Evolutionary conservation across 1,140 invertebrate genomes (phyloP).

Genomic region (Drosophila prosaltans): DNA sequence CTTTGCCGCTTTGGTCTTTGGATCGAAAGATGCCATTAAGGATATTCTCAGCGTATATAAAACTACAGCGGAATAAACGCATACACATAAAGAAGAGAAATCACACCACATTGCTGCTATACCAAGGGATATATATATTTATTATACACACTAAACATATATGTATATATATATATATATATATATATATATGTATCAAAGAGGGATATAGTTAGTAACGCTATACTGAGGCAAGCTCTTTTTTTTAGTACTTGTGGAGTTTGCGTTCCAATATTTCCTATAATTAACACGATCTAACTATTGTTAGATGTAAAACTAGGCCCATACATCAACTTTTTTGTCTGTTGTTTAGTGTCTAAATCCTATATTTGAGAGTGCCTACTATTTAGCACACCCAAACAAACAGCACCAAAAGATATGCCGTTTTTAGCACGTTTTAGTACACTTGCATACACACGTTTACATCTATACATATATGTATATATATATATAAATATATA

Average conservation of each 20-base stretch:
- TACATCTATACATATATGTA: background rate
- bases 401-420: conserved; percentile 57
- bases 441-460: conserved; percentile 52
- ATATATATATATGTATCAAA: conserved; percentile 43
- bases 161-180: conserved; percentile 35
- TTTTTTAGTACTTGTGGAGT: conserved; percentile 13
- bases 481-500: background rate
- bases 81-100: conserved; percentile 20
- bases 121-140: conserved; percentile 73
- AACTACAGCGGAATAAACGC: conserved; percentile 37
- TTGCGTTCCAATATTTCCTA: conserved; percentile 45
- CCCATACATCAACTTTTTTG: conserved; percentile 58
- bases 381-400: conserved; percentile 51
- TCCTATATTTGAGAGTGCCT: conserved; percentile 63
- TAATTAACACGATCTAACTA: conserved; percentile 64
- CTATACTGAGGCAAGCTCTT: conserved; percentile 17
- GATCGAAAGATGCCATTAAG: conserved; percentile 89
- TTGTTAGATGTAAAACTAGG: conserved; percentile 77
- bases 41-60: conserved; percentile 86
- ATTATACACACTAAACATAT: conserved; percentile 59
- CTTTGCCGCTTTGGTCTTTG: conserved; percentile 90
- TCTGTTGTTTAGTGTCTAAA: conserved; percentile 53
- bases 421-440: conserved; percentile 67
- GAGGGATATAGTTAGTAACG: conserved; percentile 46
- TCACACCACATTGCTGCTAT: conserved; percentile 41